These are phyloP conservation scores for Tenebrio molitor DNA, from an alignment of 1,140 invertebrate species.

Conservation along the genomic window DNA sequence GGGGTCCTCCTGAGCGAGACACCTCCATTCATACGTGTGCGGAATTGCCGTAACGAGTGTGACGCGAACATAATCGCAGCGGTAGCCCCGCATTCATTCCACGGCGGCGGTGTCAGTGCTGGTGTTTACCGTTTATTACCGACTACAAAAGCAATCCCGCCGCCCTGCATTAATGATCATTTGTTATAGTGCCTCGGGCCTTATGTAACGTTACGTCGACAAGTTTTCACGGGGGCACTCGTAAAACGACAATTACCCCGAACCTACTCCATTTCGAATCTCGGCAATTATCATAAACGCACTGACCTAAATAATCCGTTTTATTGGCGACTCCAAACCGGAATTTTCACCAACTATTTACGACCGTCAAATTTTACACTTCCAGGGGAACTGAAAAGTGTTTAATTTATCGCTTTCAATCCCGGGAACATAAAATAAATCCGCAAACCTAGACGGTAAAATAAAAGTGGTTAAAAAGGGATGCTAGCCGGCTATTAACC, in stretches of 20 bases:
- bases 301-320: conserved; percentile 34
- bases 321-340: conserved; percentile 1
- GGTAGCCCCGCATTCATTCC: conserved; percentile 22
- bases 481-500: conserved; percentile 16
- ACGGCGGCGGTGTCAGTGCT: conserved; percentile 18
- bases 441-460: conserved; percentile 14
- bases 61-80: conserved; percentile 24
- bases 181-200: neutral
- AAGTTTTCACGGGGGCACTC: conserved; percentile 4
- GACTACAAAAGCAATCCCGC: conserved; percentile 31
- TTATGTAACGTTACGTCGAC: neutral
- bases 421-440: conserved; percentile 21
- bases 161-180: conserved; percentile 30
- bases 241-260: conserved; percentile 1
- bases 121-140: conserved; percentile 34
- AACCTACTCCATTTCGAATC: conserved; percentile 18
- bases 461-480: conserved; percentile 24
- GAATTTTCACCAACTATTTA: conserved; percentile 9
- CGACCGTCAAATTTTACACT: conserved; percentile 18
- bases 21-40: neutral
- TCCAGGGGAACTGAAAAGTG: neutral
- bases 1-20: neutral
- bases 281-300: conserved; percentile 27
- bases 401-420: conserved; percentile 33
- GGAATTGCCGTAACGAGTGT: conserved; percentile 23